Percentiles rank a stretch among this genome's conserved stretches.
These are phyloP conservation scores for Lasioglossum pauxillum DNA, from an alignment of 2,888 invertebrate species.

Conservation along the genomic window DNA sequence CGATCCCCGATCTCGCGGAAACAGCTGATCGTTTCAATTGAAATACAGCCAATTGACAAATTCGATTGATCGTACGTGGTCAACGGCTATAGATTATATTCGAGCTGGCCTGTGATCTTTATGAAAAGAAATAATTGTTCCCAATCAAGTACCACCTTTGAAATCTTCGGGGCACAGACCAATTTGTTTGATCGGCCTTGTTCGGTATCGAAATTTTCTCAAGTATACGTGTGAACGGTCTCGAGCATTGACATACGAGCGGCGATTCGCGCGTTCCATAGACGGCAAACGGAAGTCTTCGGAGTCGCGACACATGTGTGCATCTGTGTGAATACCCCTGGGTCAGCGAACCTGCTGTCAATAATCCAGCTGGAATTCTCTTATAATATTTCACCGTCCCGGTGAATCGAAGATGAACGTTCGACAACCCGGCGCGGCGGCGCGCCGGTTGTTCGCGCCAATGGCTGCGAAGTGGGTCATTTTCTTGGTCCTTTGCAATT, in stretches of 20 bases:
- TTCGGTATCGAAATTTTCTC: background rate
- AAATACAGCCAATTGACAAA: background rate
- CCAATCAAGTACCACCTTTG: background rate
- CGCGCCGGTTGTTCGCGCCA: background rate
- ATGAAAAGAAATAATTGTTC: background rate
- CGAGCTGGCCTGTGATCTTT: background rate
- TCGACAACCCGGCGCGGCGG: background rate
- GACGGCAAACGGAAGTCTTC: constrained; percentile 71
- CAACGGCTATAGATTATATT: background rate
- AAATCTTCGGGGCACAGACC: background rate
- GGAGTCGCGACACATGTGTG: constrained; percentile 47
- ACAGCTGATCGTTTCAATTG: background rate
- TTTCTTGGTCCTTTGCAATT: constrained; percentile 19
- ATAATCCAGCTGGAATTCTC: constrained; percentile 72
- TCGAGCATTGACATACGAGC: constrained; percentile 64
- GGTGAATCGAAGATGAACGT: constrained; percentile 2
- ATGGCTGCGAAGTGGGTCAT: background rate
- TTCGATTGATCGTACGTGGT: background rate
- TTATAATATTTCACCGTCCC: constrained; percentile 50
- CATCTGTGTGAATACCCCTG: constrained; percentile 51
- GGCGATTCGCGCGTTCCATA: constrained; percentile 55
- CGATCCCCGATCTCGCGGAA: background rate
- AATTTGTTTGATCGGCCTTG: background rate
- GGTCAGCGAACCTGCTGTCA: constrained; percentile 71
- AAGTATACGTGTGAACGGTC: constrained; percentile 55